phyloP scores from a whole-genome alignment of 2,113 vertebrate species.

The Cryptomyrus ogoouensis region DNA sequence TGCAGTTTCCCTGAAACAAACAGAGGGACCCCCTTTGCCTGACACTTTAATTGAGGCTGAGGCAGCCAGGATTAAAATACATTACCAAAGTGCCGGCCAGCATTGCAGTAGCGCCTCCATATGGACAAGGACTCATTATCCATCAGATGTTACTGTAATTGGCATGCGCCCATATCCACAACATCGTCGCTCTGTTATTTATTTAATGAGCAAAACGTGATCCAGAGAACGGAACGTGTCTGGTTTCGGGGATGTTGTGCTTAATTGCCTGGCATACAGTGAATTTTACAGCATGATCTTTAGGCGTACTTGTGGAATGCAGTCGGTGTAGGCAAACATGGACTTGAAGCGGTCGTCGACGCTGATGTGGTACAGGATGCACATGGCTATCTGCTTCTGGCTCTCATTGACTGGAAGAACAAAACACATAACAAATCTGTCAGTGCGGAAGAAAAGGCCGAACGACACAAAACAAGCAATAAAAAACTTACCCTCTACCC shows the following conservation, averaged over 20 bases:
- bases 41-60: constrained; percentile 33
- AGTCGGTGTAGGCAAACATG: constrained; percentile 76
- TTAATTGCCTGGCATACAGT: neutral
- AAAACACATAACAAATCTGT: constrained; percentile 7
- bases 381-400: constrained; percentile 83
- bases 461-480: neutral
- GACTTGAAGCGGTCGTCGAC: constrained; percentile 77
- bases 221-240: neutral
- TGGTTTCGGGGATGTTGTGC: neutral
- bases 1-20: constrained; percentile 70
- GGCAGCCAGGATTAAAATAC: constrained; percentile 1
- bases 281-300: neutral
- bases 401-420: constrained; percentile 75
- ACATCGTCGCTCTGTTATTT: neutral
- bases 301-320: constrained; percentile 69
- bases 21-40: constrained; percentile 66
- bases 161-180: neutral
- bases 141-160: neutral
- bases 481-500: neutral
- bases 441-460: neutral
- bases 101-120: neutral
- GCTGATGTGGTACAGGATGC: constrained; percentile 76
- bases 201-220: neutral
- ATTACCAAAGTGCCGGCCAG: neutral
- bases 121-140: neutral